Evolutionary conservation across 2,113 vertebrate species (phyloP), one percentile per base, ranked within the genome.

Genomic region (Trogon melanurus): DNA sequence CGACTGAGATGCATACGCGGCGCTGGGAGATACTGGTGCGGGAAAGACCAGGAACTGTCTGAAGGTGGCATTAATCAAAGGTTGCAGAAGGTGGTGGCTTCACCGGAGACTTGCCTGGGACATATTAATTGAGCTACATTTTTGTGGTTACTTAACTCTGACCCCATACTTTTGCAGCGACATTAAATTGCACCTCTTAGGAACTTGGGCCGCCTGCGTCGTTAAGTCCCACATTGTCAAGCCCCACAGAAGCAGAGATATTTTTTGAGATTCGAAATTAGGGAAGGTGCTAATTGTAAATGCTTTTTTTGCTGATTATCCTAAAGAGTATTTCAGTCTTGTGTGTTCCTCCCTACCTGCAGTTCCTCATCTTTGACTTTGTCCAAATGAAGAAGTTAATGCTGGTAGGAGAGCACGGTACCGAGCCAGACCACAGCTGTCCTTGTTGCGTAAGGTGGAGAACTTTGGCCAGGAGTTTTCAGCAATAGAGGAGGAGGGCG

Each of bases 41-140:
- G 41, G 44, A 56, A n/a, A 54, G n/a, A 7, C 6, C 17, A 51
- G 56, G 60, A 73, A 12, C 29, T 78, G 19, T 26, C 48, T 44
- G 60, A 12, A 44, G 76, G 66, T 6, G 16, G 45, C 25, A 1
- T 48, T 3, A 23, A 93, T 67, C 76, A 48, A n/a, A 71, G 60
- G n/a, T 23, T 86, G 60, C 72, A 78, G 80, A n/a, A 91, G 83
- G 75, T 41, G 91, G 67, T 57, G 81, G 9, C 85, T 69, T 38
- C 62, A 3, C 45, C 1, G 1, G 54, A 32, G 69, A 10, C 69
- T 85, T 71, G 10, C 69, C 86, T 48, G 79, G 2, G 62, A 57
- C 72, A 15, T 25, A 56, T 32, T 82, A 79, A 95, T 41, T 83
- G 85, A 86, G 69, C 51, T 53, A 3, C 96, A 91, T 93, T 94